Evolutionary conservation across 2,797 vertebrate species (phyloP).

Genomic region (Gouania willdenowi): DNA sequence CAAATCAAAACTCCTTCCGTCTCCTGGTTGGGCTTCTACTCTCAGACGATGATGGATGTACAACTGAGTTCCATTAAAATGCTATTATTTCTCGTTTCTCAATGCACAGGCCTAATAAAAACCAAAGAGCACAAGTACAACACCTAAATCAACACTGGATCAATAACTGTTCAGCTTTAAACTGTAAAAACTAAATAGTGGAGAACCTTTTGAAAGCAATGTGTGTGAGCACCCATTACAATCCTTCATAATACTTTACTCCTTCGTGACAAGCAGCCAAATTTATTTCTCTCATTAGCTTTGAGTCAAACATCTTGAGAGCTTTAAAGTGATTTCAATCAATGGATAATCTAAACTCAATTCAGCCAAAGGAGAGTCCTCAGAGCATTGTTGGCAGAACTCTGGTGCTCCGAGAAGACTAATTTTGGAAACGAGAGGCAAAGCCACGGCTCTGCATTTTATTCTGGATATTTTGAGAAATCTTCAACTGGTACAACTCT

Average conservation of each 20-base stretch:
- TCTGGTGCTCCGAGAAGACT: not conserved
- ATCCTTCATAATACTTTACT: slow-evolving; percentile 14
- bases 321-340: slow-evolving; percentile 14
- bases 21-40: slow-evolving; percentile 10
- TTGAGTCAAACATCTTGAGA: slow-evolving; percentile 12
- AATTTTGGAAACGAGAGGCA: not conserved
- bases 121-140: slow-evolving; percentile 1
- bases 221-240: too few relatives aligned
- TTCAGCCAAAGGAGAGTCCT: not conserved
- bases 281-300: slow-evolving; percentile 31
- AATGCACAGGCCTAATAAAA: slow-evolving; percentile 9
- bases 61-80: slow-evolving; percentile 31
- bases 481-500: too few relatives aligned
- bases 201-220: too few relatives aligned
- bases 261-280: slow-evolving; percentile 27
- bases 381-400: not conserved
- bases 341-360: slow-evolving; percentile 1
- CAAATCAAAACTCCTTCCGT: slow-evolving; percentile 18
- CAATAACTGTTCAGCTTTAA: slow-evolving; percentile 11
- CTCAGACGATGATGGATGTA: slow-evolving; percentile 24
- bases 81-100: slow-evolving; percentile 18
- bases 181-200: too few relatives aligned
- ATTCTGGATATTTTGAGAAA: too few relatives aligned
- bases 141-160: slow-evolving; percentile 25
- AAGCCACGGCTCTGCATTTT: too few relatives aligned